Evolutionary conservation across 2,888 invertebrate species (phyloP), one percentile per base, ranked within the genome.

Genomic region (Heliothis peltigera): DNA sequence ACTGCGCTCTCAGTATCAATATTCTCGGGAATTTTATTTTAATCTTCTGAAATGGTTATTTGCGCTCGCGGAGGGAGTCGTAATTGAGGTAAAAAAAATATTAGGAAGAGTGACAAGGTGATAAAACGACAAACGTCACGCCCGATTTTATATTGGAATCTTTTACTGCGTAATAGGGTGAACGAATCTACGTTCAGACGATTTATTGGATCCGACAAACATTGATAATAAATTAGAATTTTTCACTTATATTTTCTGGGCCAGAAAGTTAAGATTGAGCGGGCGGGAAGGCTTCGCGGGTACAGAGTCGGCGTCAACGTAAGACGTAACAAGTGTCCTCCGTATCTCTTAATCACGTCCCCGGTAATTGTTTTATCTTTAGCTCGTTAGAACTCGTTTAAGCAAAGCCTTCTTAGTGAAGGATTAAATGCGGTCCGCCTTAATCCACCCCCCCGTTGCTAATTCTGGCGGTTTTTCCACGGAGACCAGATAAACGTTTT

Each of bases 381-480:
- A 93, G 95, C 94, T 94, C 94, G 94, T 94, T 95, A 95, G 94
- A 93, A 94, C 94, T 94, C 94, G 94, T 94, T 95, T 94, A 94
- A 95, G 94, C 91, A 95, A 94, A 95, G 95, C 94, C 95, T 94
- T 94, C 95, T 95, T 95, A 94, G 93, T 92, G 94, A 94, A 94
- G 95, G 95, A 95, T 95, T 95, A 94, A 94, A 92, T 92, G 93
- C 91, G 94, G 95, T 90, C 92, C 91, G 91, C 93, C 91, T 90
- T 94, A 93, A 95, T 93, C 93, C 92, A 89, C 92, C 93, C 92
- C 92, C 53, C 42, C 87, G 89, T 89, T 91, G 93, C 93, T 94
- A 95, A 95, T 94, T 94, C 94, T 91, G 91, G 89, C 87, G 92
- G 93, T 95, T 94, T 95, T 95, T 95, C 93, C 89, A 87, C 89